These are phyloP conservation scores for Ammodytes marinus DNA, from an alignment of 2,113 vertebrate species.

Conservation along the genomic window DNA sequence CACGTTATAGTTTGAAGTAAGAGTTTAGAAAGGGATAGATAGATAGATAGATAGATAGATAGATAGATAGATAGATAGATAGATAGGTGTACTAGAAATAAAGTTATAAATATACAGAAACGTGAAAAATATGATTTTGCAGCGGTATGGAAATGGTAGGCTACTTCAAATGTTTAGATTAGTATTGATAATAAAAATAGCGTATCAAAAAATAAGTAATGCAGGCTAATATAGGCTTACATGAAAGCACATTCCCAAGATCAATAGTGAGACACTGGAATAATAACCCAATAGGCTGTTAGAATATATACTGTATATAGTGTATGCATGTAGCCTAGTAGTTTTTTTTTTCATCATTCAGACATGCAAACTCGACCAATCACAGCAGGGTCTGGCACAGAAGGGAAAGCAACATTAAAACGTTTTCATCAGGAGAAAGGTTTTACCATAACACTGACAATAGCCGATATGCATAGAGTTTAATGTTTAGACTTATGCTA, in stretches of 20 bases:
- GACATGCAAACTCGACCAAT: background rate
- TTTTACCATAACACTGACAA: background rate
- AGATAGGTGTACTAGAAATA: background rate
- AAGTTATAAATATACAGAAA: background rate
- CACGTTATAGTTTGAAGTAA: too few species aligned
- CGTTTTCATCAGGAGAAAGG: background rate
- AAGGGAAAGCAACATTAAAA: background rate
- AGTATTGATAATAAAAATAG: background rate
- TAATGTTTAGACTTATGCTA: too few species aligned
- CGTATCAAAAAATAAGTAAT: too few species aligned
- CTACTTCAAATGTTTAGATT: background rate
- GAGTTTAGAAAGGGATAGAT: background rate
- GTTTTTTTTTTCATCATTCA: background rate
- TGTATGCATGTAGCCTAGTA: background rate
- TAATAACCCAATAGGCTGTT: background rate
- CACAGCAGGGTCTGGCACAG: background rate
- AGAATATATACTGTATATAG: background rate
- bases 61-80: background rate
- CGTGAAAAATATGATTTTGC: background rate
- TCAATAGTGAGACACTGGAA: background rate
- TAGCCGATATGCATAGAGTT: background rate
- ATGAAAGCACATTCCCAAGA: too few species aligned
- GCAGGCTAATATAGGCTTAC: too few species aligned
- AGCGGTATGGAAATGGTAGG: too few species aligned
- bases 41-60: background rate